These are phyloP conservation scores for Cladopsammia gracilis DNA, from an alignment of 64 coral and sea anemone genomes.

Conservation along the genomic window DNA sequence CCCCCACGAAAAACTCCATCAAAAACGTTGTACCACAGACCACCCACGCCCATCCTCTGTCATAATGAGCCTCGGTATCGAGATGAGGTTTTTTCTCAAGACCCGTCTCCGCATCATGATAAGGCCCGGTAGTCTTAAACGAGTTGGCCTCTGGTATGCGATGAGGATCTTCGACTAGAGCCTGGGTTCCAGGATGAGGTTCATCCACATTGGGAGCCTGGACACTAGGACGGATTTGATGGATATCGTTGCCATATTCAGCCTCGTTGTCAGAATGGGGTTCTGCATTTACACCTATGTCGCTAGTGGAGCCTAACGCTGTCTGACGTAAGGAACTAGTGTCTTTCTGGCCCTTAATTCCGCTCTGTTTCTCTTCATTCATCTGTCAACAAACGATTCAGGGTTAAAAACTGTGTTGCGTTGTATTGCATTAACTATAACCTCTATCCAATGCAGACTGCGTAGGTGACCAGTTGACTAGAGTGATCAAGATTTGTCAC, in stretches of 20 bases:
- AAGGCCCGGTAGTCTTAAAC: neutral
- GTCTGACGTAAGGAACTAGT: too few species aligned
- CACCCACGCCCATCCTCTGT: slow-evolving; percentile 49
- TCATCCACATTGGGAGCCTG: neutral
- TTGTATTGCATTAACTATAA: neutral
- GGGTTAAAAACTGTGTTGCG: neutral
- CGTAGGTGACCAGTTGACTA: too few species aligned
- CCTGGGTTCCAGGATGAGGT: neutral
- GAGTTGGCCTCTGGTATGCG: neutral
- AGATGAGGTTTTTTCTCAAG: neutral
- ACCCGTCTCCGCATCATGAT: neutral
- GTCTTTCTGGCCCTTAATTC: too few species aligned
- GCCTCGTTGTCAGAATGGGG: neutral
- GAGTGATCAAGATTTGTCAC: too few species aligned
- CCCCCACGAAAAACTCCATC: slow-evolving; percentile 52
- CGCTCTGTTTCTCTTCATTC: neutral
- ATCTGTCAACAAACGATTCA: neutral
- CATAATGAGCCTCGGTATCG: slow-evolving; percentile 16
- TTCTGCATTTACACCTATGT: too few species aligned
- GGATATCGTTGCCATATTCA: neutral
- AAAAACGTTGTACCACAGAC: slow-evolving; percentile 28
- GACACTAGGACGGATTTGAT: neutral
- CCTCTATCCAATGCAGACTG: too few species aligned
- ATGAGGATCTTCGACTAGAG: neutral
- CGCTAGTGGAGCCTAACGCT: too few species aligned